Percentiles rank a stretch among this genome's conserved stretches.
Evolutionary conservation across 2,888 invertebrate species (phyloP).

Genomic region (Drosophila prostipennis): DNA sequence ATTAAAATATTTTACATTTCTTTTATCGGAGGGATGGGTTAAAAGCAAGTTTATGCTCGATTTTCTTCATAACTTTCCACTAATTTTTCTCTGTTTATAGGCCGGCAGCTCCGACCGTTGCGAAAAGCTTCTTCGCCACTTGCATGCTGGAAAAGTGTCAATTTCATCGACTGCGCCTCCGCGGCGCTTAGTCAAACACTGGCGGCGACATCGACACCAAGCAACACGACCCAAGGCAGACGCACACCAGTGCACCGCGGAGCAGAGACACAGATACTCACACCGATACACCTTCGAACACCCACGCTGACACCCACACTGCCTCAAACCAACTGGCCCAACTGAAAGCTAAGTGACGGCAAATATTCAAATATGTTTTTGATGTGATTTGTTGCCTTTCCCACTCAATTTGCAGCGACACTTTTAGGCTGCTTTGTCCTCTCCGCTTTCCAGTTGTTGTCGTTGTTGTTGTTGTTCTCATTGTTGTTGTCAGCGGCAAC

Average conservation of each 20-base stretch:
- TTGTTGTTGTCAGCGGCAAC: conserved; percentile 73
- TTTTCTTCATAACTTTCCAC: not conserved
- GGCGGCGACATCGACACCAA: conserved; percentile 70
- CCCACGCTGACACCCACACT: not conserved
- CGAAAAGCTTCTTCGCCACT: conserved; percentile 33
- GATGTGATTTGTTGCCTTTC: conserved; percentile 74
- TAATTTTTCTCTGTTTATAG: conserved; percentile 5
- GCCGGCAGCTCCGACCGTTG: not conserved
- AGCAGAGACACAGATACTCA: conserved; percentile 5
- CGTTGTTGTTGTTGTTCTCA: conserved; percentile 59
- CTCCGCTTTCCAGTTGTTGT: conserved; percentile 24
- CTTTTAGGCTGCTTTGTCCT: conserved; percentile 59
- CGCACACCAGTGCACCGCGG: not conserved
- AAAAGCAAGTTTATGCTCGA: not conserved
- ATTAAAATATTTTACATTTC: too few relatives aligned
- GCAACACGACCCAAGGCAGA: conserved; percentile 42
- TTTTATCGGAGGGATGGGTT: too few relatives aligned
- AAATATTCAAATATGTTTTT: conserved; percentile 81
- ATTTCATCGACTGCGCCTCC: conserved; percentile 45
- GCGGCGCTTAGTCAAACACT: conserved; percentile 70
- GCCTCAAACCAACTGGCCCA: conserved; percentile 22
- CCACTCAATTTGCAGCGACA: conserved; percentile 66
- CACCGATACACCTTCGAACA: not conserved
- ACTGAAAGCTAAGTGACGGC: conserved; percentile 75
- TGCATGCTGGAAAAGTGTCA: conserved; percentile 41